Evolutionary conservation across 2,797 vertebrate species (phyloP).

Genomic region (Danio tinwini): DNA sequence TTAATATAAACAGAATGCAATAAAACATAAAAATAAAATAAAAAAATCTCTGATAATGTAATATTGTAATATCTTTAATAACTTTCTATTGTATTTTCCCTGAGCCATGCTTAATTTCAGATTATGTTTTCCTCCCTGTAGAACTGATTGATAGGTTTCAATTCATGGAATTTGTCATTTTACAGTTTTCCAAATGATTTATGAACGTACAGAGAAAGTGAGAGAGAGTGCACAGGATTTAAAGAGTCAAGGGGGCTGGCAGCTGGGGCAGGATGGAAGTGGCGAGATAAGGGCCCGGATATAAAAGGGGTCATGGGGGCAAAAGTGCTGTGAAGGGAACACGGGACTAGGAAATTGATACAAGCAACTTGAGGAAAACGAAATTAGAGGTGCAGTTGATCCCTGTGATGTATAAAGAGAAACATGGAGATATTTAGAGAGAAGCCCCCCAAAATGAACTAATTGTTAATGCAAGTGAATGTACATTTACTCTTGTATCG

Average conservation of each 20-base stretch:
- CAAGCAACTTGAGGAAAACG: constrained; percentile 31
- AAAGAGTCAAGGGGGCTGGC: constrained; percentile 46
- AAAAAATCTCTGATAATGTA: no score
- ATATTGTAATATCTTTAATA: no score
- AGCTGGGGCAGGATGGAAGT: constrained; percentile 63
- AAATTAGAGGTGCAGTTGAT: constrained; percentile 9
- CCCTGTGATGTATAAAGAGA: no score
- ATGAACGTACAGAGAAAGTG: constrained; percentile 27
- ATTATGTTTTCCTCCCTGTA: neutral
- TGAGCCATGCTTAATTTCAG: neutral
- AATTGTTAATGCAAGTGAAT: constrained; percentile 26
- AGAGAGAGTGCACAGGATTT: constrained; percentile 43
- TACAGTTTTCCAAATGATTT: constrained; percentile 17
- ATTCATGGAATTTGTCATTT: constrained; percentile 1
- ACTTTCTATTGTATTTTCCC: neutral
- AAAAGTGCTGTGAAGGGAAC: constrained; percentile 69
- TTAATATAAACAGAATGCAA: no score
- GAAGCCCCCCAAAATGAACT: constrained; percentile 7
- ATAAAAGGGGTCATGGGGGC: constrained; percentile 72
- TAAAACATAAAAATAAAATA: no score
- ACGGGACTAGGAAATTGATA: constrained; percentile 70
- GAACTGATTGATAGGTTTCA: neutral
- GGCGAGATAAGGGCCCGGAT: constrained; percentile 73
- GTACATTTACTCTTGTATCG: constrained; percentile 13
- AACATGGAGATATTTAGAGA: constrained; percentile 22